Conservation (phyloP, 2,113 vertebrate genomes). For the Nipponia nippon region DNA sequence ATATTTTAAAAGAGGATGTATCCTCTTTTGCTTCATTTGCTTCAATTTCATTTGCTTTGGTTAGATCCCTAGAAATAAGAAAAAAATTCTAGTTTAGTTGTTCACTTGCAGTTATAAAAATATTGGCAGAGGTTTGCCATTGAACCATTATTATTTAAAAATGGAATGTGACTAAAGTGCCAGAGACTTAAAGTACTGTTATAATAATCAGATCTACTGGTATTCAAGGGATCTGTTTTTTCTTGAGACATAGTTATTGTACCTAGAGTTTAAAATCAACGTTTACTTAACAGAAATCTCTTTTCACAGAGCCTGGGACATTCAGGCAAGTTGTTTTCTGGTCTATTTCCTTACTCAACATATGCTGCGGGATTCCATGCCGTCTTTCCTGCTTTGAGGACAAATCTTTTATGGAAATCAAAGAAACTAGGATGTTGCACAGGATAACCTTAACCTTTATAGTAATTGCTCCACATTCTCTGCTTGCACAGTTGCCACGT, state of each 20-base stretch:
- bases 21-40: not conserved
- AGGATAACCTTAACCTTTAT: not conserved
- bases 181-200: not conserved
- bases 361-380: not conserved
- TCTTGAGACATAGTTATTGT: not conserved
- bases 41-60: not conserved
- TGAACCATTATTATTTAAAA: not conserved
- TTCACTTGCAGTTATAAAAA: not conserved
- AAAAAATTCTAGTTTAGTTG: not conserved
- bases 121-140: not conserved
- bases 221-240: not conserved
- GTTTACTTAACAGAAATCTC: not conserved
- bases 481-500: not conserved
- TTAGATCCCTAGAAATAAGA: not conserved
- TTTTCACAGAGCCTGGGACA: not conserved
- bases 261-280: not conserved
- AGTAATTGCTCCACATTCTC: not conserved
- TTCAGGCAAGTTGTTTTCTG: not conserved
- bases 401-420: not conserved
- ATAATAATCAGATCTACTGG: not conserved
- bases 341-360: not conserved
- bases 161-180: not conserved
- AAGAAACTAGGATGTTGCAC: not conserved
- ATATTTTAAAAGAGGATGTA: not conserved
- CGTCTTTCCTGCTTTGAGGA: not conserved